Evolutionary conservation across 1,140 invertebrate genomes (phyloP), one percentile per base, ranked within the genome.

Genomic region (Akabosia matsudoensis): DNA sequence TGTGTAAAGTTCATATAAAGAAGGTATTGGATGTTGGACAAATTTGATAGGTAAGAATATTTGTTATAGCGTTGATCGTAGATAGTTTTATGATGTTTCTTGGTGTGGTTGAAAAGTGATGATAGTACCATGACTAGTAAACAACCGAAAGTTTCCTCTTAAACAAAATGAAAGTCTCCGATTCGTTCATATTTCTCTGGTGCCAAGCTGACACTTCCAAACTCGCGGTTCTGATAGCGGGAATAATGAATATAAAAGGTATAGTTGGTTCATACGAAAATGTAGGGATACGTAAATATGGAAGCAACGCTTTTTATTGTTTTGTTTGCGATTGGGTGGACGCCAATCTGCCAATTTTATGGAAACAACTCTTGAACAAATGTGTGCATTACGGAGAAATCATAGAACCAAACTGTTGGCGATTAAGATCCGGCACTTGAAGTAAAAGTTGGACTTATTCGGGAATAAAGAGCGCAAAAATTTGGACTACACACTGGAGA

Each of bases 281-380:
- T n/a, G n/a, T n/a, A n/a, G n/a, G n/a, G n/a, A n/a, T 10, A 45
- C 7, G 7, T 45, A 56, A 56, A 56, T n/a, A n/a, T n/a, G 10
- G 22, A 56, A 67, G 31, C 61, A 24, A 67, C 61, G 31, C 30
- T 67, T 28, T 67, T 67, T 30, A 30, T 67, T 13, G 31, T 30
- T 28, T 31, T 67, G 3, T 67, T 13, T 67, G 61, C 31, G 61
- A 67, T 67, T 67, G 61, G 61, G 61, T n/a, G 61, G 24, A 67
- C 7, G 61, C 61, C 61, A 67, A 67, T 67, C 24, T 67, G 61
- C 61, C 61, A 67, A 67, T 67, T 67, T 67, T 30, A 67, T 67
- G 61, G 22, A 67, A 67, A 16, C 26, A 67, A n/a, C 13, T 10
- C 7, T 10, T 18, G 18, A 45, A 45, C 37, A 45, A 45, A 45